Percentiles rank a stretch among this genome's conserved stretches.
Evolutionary conservation across 2,797 vertebrate genomes (phyloP).

Genomic region (Gambusia yucatana): DNA sequence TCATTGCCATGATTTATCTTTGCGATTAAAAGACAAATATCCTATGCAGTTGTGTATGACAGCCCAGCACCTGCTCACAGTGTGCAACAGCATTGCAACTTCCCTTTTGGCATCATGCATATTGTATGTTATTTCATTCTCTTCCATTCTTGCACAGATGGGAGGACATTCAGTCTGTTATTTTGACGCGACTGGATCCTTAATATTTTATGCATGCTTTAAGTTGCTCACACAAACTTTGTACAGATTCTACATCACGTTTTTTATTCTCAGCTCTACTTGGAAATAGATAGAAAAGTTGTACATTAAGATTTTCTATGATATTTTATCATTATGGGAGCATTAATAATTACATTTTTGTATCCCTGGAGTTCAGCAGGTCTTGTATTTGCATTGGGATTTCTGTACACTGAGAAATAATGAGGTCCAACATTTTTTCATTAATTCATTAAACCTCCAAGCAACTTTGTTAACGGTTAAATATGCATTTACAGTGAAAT

Average conservation of each 20-base stretch:
- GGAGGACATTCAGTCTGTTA: slow-evolving; percentile 21
- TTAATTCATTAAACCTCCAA: slow-evolving; percentile 51
- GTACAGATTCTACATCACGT: not conserved
- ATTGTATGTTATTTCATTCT: slow-evolving; percentile 50
- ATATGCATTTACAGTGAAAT: slow-evolving; percentile 43
- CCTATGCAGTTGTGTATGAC: not conserved
- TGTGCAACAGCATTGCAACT: slow-evolving; percentile 9
- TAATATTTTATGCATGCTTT: slow-evolving; percentile 45
- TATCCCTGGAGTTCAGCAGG: slow-evolving; percentile 23
- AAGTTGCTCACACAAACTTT: slow-evolving; percentile 28
- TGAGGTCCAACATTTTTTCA: slow-evolving; percentile 48
- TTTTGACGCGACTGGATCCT: slow-evolving; percentile 21
- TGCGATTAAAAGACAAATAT: slow-evolving; percentile 7
- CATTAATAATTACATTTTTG: slow-evolving; percentile 55
- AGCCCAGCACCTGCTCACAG: not conserved
- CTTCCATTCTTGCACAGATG: slow-evolving; percentile 43
- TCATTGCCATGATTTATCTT: slow-evolving; percentile 18
- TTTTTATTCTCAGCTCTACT: slow-evolving; percentile 6
- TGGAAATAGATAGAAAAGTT: slow-evolving; percentile 33
- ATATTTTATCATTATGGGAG: slow-evolving; percentile 15
- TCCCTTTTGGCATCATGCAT: slow-evolving; percentile 50
- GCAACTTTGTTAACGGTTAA: slow-evolving; percentile 49
- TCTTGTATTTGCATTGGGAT: slow-evolving; percentile 23
- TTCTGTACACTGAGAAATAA: slow-evolving; percentile 41
- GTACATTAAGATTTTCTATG: not conserved